Conservation (phyloP, 1,140 invertebrate genomes). For the Phortica variegata region DNA sequence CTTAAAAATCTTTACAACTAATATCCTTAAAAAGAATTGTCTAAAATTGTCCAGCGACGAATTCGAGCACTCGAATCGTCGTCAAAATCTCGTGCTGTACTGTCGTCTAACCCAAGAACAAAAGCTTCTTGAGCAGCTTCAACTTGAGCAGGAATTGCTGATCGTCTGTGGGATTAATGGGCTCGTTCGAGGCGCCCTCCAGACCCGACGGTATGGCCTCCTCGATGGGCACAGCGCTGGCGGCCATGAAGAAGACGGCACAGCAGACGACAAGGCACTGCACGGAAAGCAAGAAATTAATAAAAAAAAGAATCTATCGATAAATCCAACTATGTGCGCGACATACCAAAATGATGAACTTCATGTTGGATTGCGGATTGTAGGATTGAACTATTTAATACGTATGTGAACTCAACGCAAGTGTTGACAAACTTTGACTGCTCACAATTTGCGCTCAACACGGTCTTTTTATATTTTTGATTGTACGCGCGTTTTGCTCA, state of each 20-base stretch:
- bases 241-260: conserved; percentile 32
- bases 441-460: conserved; percentile 23
- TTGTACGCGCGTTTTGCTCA: conserved; percentile 25
- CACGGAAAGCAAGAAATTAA: conserved; percentile 10
- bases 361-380: no score
- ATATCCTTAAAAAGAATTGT: no score
- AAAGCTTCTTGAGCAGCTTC: conserved; percentile 44
- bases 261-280: conserved; percentile 44
- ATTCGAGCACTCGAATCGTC: no score
- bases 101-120: conserved; percentile 42
- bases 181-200: conserved; percentile 39
- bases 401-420: conserved; percentile 3
- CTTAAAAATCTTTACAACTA: no score
- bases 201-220: conserved; percentile 47
- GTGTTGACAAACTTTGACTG: conserved; percentile 41
- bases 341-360: conserved; percentile 49
- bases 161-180: conserved; percentile 38
- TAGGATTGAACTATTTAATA: conserved; percentile 16
- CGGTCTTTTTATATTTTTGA: conserved; percentile 39
- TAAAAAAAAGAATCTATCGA: conserved; percentile 4
- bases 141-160: conserved; percentile 44
- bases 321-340: not conserved
- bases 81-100: no score
- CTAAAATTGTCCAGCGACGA: no score
- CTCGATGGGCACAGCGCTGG: conserved; percentile 43